Base-by-base conservation (phyloP, 2,888 invertebrate species). In the Sthenelais limicola region DNA sequence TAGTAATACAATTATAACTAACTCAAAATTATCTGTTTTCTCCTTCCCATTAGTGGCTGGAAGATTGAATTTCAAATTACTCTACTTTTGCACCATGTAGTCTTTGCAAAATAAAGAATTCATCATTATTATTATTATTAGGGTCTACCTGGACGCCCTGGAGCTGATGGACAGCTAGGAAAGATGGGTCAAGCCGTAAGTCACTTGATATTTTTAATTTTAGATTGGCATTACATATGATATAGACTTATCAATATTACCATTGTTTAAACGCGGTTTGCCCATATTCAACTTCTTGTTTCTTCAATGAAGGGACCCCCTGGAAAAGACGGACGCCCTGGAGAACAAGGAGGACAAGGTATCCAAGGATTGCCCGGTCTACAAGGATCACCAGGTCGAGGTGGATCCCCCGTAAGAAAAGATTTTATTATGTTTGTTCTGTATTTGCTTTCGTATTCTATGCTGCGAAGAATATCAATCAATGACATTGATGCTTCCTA, bases 291-390 rank as follows among this genome's bases (percentile, higher is more conserved):
- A n/a, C n/a, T n/a, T n/a, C n/a, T n/a, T n/a, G n/a, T n/a, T n/a
- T n/a, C 21, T 54, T 54, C 24, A n/a, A 7, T 49, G 15, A 43
- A 71, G 71, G 74, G 74, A 21, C 71, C 56, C 12, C 33, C 67
- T 28, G 74, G 74, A 15, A 47, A 68, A 24, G 62, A 70, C 21
- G 73, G 73, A 33, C 56, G 54, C 7, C 68, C 68, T 5, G 81
- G 82, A 49, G 33, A 56, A 24, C 74, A 72, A 26, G 81, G 81
- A 69, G 69, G 73, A 48, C 76, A 77, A 33, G 72, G 74, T 33
- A n/a, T 47, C 48, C 76, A 77, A 38, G 72, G 74, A 26, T 26
- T 47, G 43, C 62, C 73, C 48, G 73, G 73, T 51, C 49, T 62
- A 12, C 76, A 77, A 58, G 74, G 74, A 35, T 38, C 35, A 21